Base-by-base conservation (phyloP, 2,797 vertebrate species). In the Pelodytes ibericus region DNA sequence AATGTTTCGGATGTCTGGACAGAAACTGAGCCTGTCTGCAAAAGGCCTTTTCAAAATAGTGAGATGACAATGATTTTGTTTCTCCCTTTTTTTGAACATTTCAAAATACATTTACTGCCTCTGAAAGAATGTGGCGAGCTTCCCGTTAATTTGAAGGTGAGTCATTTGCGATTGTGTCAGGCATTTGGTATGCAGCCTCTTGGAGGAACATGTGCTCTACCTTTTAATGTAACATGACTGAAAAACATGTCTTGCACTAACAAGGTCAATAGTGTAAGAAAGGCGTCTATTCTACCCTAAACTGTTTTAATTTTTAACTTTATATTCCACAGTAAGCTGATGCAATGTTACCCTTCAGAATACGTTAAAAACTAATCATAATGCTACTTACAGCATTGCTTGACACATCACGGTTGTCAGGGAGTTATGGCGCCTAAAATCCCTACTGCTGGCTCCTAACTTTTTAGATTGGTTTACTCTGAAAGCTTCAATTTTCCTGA, bases 121-220 rank as follows among this genome's bases (percentile, higher is more conserved):
- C 41, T 44, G 41, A 41, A 60, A 31, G 57, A 16, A 57, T 26
- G 31, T 20, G 44, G 59, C 22, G 31, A 2, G 30, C 4, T 49
- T 31, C 36, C 33, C 30, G 39, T 67, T 36, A 65, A 33, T 53
- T 47, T 18, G 60, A 75, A 75, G 41, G 41, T 44, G 41, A 44
- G 41, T 15, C 41, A 44, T 67, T 67, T 57, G 31, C 26, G 16
- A 13, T 26, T 25, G 29, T 9, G 53, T 74, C 72, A 75, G 36
- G 33, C 13, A 22, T 74, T 25, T 61, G 57, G 56, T 66, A 57
- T 59, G 72, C 47, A 41, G 7, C 29, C n/a, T 15, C n/a, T 15
- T 11, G 15, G 51, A 60, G 26, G 30, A 25, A 74, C 33, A 29
- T 29, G 63, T 36, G 20, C 27, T n/a, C 8, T 29, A 65, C 39